These are phyloP conservation scores for Muscicapa adusta DNA, from an alignment of 2,113 vertebrate genomes.

Conservation along the genomic window DNA sequence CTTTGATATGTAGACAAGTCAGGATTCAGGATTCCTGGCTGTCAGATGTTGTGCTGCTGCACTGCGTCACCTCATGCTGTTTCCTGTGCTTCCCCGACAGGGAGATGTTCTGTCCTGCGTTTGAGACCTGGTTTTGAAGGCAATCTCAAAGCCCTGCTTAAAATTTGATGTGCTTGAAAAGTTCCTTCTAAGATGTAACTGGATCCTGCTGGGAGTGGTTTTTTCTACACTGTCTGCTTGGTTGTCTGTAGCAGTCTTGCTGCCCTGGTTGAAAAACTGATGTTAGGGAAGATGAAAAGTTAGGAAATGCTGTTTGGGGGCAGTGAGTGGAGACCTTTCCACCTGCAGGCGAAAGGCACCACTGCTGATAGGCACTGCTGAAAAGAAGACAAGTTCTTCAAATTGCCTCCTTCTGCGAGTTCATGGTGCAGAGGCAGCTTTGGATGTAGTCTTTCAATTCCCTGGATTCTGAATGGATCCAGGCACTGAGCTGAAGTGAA, in stretches of 20 bases:
- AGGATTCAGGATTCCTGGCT: not conserved
- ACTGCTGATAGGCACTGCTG: not conserved
- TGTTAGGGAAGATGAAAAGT: not conserved
- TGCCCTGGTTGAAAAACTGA: not conserved
- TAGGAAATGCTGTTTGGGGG: not conserved
- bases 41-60: not conserved
- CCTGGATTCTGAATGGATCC: not conserved
- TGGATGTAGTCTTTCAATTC: not conserved
- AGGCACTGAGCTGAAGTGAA: not conserved
- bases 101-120: accelerated
- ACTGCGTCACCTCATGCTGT: not conserved
- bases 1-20: constrained; percentile 24
- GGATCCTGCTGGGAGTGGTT: not conserved
- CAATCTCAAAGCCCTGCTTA: not conserved
- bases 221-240: not conserved
- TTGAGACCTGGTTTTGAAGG: not conserved
- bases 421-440: not conserved
- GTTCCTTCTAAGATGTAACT: not conserved
- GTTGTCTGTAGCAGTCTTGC: accelerated
- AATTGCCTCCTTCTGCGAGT: not conserved
- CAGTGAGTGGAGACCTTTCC: not conserved
- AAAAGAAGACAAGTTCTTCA: not conserved
- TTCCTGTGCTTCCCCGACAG: not conserved
- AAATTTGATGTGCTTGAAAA: not conserved
- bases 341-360: not conserved